phyloP scores from a whole-genome alignment of 1,140 invertebrate genomes.

The Drosophila nebulosa region DNA sequence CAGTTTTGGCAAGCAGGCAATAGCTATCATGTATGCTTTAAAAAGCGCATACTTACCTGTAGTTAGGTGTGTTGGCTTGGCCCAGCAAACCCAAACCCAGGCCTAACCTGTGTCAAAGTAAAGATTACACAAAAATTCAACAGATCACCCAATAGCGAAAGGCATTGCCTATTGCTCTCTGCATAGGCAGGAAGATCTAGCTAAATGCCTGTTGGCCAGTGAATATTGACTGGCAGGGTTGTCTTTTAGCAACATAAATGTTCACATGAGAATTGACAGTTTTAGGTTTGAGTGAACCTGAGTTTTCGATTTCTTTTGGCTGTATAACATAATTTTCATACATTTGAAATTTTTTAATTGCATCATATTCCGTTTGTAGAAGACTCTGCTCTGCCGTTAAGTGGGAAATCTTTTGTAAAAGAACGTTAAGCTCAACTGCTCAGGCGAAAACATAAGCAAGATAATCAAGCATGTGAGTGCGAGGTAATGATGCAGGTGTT shows the following conservation, averaged over 20 bases:
- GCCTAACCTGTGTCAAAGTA: background rate
- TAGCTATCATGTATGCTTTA: conserved; percentile 72
- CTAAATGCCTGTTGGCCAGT: conserved; percentile 13
- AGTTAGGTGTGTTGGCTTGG: conserved; percentile 67
- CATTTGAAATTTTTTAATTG: conserved; percentile 36
- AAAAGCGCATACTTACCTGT: conserved; percentile 75
- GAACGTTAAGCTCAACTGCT: conserved; percentile 8
- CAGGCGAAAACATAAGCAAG: conserved; percentile 42
- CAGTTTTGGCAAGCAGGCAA: conserved; percentile 47
- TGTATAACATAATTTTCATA: background rate
- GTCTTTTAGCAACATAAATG: conserved; percentile 67
- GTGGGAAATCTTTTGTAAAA: background rate
- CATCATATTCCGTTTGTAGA: background rate
- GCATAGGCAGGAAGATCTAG: conserved; percentile 27
- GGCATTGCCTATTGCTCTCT: conserved; percentile 37
- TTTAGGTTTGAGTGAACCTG: conserved; percentile 11
- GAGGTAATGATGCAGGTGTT: background rate
- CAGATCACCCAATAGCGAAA: too few species aligned
- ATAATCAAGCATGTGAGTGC: conserved; percentile 56
- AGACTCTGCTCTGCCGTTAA: conserved; percentile 5
- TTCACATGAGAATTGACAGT: conserved; percentile 48
- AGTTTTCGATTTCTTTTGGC: conserved; percentile 9
- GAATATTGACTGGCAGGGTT: conserved; percentile 27
- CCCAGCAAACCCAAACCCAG: conserved; percentile 62
- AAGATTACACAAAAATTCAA: background rate